A percentile compares a stretch with the other conserved stretches of the same genome.
These are phyloP conservation scores for Leiothrix lutea DNA, from an alignment of 2,113 vertebrate genomes.

Conservation along the genomic window DNA sequence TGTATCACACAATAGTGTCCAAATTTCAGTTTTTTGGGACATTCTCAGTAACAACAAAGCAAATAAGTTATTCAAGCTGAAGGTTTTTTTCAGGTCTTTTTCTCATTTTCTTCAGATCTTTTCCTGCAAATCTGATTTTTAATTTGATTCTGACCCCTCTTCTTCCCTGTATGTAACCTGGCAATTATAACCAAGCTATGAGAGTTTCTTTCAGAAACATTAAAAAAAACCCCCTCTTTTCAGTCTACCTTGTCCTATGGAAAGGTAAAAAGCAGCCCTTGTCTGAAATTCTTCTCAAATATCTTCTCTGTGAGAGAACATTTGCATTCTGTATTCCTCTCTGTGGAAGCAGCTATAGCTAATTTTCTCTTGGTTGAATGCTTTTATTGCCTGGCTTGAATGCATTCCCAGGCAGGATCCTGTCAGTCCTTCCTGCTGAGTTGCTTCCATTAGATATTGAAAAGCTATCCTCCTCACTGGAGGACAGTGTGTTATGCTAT, in stretches of 20 bases:
- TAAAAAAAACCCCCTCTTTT: rapidly evolving
- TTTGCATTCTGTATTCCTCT: background rate
- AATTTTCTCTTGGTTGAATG: conserved; percentile 32
- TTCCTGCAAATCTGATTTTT: background rate
- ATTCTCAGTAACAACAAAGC: background rate
- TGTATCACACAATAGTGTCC: too few relatives aligned
- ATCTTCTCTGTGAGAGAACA: background rate
- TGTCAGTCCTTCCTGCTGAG: conserved; percentile 38
- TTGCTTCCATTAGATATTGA: conserved; percentile 4
- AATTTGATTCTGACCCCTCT: background rate
- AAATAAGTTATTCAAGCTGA: background rate
- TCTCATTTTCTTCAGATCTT: background rate
- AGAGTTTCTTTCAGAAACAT: background rate
- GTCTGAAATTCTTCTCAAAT: background rate
- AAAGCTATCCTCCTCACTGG: background rate
- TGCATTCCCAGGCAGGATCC: background rate
- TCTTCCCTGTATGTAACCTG: background rate
- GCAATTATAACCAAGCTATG: background rate
- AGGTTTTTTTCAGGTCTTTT: background rate
- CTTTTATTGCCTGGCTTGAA: conserved; percentile 38
- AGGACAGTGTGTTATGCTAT: background rate
- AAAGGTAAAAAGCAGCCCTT: background rate
- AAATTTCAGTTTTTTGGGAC: background rate
- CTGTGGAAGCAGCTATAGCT: background rate
- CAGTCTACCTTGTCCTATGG: background rate